Percentiles rank a stretch among this genome's conserved stretches.
phyloP scores from a whole-genome alignment of 2,888 invertebrate genomes.

The Melanophora roralis region DNA sequence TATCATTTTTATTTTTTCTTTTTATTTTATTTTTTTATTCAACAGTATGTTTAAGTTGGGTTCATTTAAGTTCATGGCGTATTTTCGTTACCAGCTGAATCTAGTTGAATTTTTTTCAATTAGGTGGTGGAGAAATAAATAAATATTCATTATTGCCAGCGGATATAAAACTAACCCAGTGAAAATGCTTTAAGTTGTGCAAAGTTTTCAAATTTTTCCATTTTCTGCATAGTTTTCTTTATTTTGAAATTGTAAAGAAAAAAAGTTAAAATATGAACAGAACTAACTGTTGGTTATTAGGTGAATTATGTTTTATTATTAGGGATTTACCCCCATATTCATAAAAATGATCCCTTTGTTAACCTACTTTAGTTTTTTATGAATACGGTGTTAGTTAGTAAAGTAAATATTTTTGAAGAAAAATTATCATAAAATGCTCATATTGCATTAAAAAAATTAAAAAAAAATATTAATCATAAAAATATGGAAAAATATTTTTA shows the following conservation, averaged over 20 bases:
- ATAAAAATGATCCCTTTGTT: no score
- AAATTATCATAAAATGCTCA: no score
- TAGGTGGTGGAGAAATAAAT: not conserved
- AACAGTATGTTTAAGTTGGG: not conserved
- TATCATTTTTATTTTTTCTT: not conserved
- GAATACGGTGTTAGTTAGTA: no score
- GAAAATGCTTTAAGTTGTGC: not conserved
- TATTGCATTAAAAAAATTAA: no score
- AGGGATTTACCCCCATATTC: no score
- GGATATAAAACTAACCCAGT: not conserved
- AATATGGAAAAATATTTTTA: no score
- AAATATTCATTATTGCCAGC: conserved; percentile 22
- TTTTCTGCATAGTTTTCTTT: not conserved
- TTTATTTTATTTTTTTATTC: not conserved
- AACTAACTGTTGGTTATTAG: no score
- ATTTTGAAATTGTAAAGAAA: not conserved
- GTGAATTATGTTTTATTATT: no score
- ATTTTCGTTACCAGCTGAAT: conserved; percentile 1
- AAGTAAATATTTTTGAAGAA: no score
- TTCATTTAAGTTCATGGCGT: conserved; percentile 41
- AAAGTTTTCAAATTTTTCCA: not conserved
- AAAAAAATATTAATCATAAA: no score
- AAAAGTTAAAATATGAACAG: no score
- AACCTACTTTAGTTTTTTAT: no score
- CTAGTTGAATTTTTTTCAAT: conserved; percentile 6